Base-by-base conservation (phyloP, 2,113 vertebrate species). In the Rhynchomys soricoides region DNA sequence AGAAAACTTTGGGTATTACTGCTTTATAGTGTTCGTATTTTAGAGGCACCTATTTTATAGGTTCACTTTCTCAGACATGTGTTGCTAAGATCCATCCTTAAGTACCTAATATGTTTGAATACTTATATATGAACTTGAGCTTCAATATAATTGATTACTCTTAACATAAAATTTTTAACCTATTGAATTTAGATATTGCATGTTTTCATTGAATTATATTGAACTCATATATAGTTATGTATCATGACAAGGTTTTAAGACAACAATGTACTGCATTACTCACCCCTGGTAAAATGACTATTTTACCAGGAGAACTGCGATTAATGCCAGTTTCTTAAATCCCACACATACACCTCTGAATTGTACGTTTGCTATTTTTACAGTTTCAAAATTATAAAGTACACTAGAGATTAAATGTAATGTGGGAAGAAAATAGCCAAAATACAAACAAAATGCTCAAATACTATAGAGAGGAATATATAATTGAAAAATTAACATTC, bases 341-440 rank as follows among this genome's bases (percentile, higher is more conserved):
- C 93, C 87, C 48, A 37, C n/a, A 71, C 70, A 71, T 11, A 31
- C 57, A 9, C 62, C 34, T 45, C 73, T 94, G 90, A 79, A 86
- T 86, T 93, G 26, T 91, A 43, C 91, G 86, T 78, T 93, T 24
- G 2, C 52, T 96, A 68, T 10, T 96, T 95, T 73, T 4, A 34
- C 55, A 40, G 93, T 45, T 95, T 96, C 87, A 66, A 34, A 85
- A 74, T 92, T 88, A 82, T 94, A n/a, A 85, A 89, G 74, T 85
- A 2, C 4, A 55, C 22, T 82, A 66, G 87, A 78, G 13, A 77
- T 45, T 91, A 55, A 78, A 24, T 73, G 5, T 78, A 64, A 62
- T 86, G 9, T 71, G 8, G 12, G 50, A 34, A 19, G 13, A 94
- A 91, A 93, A 95, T 26, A 24, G n/a, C 7, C 55, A 78, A 73